A percentile compares a stretch with the other conserved stretches of the same genome.
Conservation (phyloP, 1,140 invertebrate species). For the Ephestia elutella region DNA sequence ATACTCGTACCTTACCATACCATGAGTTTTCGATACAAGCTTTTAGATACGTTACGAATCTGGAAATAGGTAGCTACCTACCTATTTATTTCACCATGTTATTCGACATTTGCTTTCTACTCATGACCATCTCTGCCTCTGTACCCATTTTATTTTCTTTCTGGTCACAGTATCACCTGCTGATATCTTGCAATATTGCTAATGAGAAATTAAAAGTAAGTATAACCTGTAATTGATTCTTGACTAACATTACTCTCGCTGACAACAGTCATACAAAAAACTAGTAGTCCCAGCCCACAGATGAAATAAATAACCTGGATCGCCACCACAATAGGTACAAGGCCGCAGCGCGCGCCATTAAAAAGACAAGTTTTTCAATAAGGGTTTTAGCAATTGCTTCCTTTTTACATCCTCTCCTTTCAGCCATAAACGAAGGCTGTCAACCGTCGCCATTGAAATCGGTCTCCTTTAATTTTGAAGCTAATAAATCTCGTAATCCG, state of each 20-base stretch:
- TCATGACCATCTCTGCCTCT: too few relatives aligned
- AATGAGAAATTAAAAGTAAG: too few relatives aligned
- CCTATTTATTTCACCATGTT: too few relatives aligned
- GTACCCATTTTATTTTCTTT: too few relatives aligned
- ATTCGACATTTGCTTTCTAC: too few relatives aligned
- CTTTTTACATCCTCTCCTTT: constrained; percentile 42
- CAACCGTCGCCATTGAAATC: constrained; percentile 66
- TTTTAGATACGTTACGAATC: too few relatives aligned
- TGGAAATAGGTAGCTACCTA: too few relatives aligned
- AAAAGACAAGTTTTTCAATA: constrained; percentile 47
- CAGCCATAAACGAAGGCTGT: constrained; percentile 59
- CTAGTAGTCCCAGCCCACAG: not conserved
- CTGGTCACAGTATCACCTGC: too few relatives aligned
- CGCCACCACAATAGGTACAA: constrained; percentile 4
- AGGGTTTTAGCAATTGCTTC: constrained; percentile 30
- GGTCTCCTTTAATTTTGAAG: constrained; percentile 70
- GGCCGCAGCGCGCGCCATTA: constrained; percentile 21
- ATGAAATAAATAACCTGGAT: not conserved
- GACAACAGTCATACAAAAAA: not conserved
- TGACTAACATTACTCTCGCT: not conserved
- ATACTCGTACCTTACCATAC: too few relatives aligned
- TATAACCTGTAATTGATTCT: too few relatives aligned
- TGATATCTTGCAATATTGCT: too few relatives aligned
- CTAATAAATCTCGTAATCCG: constrained; percentile 70
- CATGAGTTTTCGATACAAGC: too few relatives aligned